A percentile compares a stretch with the other conserved stretches of the same genome.
phyloP scores from a whole-genome alignment of 2,797 vertebrate species.

The Cyclura pinguis region DNA sequence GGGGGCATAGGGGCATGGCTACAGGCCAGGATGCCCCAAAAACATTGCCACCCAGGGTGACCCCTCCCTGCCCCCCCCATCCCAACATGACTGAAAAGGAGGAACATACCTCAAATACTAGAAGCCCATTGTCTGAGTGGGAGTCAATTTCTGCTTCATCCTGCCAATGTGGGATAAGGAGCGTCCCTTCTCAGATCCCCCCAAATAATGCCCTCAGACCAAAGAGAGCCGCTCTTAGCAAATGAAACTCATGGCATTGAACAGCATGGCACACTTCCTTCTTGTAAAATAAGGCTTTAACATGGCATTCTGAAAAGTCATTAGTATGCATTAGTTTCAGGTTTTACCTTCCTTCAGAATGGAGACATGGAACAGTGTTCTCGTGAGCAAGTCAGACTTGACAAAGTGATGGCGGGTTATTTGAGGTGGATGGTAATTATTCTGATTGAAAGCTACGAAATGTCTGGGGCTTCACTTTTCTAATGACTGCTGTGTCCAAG shows the following conservation, averaged over 20 bases:
- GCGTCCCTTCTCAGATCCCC: no score
- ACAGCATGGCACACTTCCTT: not conserved
- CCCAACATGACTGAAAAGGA: not conserved
- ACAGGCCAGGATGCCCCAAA: no score
- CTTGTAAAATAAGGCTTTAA: not conserved
- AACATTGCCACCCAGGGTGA: no score
- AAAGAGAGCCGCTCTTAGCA: no score
- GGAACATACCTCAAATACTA: not conserved
- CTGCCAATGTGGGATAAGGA: no score
- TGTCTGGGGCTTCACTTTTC: not conserved
- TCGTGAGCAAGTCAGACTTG: not conserved
- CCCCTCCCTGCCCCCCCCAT: no score
- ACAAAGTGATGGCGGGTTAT: not conserved
- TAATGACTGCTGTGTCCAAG: not conserved
- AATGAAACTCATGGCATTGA: not conserved
- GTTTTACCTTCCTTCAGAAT: not conserved
- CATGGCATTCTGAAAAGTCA: not conserved
- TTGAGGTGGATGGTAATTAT: not conserved
- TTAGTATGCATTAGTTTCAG: not conserved
- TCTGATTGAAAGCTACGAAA: not conserved
- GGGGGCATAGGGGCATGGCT: no score
- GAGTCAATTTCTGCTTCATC: not conserved
- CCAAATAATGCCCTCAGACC: no score
- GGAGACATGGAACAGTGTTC: not conserved
- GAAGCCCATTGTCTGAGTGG: not conserved